These are phyloP conservation scores for Ceryle rudis DNA, from an alignment of 2,797 vertebrate species.

Conservation along the genomic window DNA sequence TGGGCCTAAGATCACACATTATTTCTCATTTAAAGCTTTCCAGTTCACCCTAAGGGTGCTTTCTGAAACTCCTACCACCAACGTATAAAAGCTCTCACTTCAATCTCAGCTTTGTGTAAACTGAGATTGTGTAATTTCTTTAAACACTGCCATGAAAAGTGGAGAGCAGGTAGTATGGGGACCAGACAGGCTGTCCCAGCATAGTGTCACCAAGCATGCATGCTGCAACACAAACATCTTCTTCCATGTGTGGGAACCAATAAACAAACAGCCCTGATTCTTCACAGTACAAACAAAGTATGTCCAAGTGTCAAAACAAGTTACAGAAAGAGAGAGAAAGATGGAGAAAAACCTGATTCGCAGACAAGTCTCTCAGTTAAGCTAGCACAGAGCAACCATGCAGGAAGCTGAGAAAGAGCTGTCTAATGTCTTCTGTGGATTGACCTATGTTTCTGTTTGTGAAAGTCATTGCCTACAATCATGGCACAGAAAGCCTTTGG, in stretches of 20 bases:
- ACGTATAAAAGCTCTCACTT: neutral
- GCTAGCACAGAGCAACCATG: neutral
- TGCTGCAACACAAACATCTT: neutral
- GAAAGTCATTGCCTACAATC: neutral
- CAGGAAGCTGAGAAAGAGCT: neutral
- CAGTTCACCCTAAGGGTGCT: neutral
- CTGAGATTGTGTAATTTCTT: neutral
- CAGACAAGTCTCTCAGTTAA: neutral
- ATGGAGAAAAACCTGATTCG: rapidly evolving
- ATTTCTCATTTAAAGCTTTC: neutral
- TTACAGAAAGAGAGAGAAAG: neutral
- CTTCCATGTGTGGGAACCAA: neutral
- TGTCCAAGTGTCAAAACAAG: neutral
- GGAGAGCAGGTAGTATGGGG: neutral
- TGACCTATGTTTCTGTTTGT: neutral
- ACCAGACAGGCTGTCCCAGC: neutral
- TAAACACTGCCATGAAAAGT: neutral
- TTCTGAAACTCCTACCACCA: neutral
- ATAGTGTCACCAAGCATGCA: neutral
- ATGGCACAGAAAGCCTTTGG: neutral
- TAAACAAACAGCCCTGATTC: neutral
- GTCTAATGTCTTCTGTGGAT: neutral
- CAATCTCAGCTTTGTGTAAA: neutral
- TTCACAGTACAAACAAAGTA: neutral
- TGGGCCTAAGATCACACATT: neutral